A percentile compares a stretch with the other conserved stretches of the same genome.
phyloP scores from a whole-genome alignment of 2,113 vertebrate species.

The Thermophis baileyi region DNA sequence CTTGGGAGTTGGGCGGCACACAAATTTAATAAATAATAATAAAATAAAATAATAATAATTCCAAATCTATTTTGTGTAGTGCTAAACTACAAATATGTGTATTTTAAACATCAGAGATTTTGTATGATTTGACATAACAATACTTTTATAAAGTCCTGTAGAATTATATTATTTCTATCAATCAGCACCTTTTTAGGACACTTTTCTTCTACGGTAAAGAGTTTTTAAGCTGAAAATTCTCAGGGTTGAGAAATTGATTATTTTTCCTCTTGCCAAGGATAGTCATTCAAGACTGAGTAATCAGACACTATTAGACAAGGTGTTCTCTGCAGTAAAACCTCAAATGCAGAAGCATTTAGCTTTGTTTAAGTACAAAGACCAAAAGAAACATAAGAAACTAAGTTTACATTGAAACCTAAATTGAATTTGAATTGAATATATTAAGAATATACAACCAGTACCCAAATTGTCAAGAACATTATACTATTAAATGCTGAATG shows the following conservation, averaged over 20 bases:
- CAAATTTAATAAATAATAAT: too few species aligned
- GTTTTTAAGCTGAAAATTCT: conserved; percentile 10
- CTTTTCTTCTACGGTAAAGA: not conserved
- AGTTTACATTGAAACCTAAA: not conserved
- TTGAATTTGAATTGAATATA: not conserved
- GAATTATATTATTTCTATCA: not conserved
- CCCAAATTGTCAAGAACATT: not conserved
- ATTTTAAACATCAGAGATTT: not conserved
- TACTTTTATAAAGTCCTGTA: not conserved
- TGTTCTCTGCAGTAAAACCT: not conserved
- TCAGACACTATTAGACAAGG: not conserved
- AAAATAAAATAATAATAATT: too few species aligned
- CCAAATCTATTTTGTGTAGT: not conserved
- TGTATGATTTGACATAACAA: not conserved
- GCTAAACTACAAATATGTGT: not conserved
- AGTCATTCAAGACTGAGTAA: not conserved
- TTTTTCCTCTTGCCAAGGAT: not conserved
- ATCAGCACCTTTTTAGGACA: not conserved
- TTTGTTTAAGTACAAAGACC: not conserved
- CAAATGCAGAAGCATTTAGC: not conserved
- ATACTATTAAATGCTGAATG: not conserved
- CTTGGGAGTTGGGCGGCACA: too few species aligned
- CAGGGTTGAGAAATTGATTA: not conserved
- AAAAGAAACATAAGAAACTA: not conserved
- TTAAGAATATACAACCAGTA: not conserved